A percentile compares a stretch with the other conserved stretches of the same genome.
These are phyloP conservation scores for Burhinus oedicnemus DNA, from an alignment of 2,113 vertebrate genomes.

Conservation along the genomic window DNA sequence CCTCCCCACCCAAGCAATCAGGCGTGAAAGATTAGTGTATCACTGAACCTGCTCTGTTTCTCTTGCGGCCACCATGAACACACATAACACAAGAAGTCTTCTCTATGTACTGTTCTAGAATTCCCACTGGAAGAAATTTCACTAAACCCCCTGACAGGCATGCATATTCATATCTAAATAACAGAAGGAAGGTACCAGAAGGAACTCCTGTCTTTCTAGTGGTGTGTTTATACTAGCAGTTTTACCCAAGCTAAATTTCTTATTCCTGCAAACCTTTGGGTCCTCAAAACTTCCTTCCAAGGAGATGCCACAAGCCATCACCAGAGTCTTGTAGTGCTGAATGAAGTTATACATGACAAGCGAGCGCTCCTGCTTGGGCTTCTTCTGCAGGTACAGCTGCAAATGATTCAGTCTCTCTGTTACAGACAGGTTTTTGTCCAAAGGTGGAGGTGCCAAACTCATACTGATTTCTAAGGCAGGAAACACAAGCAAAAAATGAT, in stretches of 20 bases:
- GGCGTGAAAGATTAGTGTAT: neutral
- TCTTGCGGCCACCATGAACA: neutral
- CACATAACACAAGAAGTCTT: neutral
- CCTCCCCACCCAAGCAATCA: neutral
- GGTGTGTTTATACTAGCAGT: neutral
- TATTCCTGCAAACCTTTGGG: constrained; percentile 84
- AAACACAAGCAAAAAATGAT: neutral
- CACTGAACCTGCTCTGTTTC: neutral
- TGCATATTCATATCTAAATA: neutral
- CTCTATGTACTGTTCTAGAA: neutral
- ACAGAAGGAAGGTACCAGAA: neutral
- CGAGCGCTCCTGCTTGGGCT: constrained; percentile 37
- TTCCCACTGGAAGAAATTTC: neutral
- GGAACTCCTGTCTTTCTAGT: neutral
- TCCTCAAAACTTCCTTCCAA: constrained; percentile 89
- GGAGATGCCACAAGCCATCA: constrained; percentile 87
- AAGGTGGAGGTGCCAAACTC: constrained; percentile 89
- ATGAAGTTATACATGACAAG: constrained; percentile 87
- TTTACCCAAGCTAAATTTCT: neutral
- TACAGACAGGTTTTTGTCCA: constrained; percentile 85
- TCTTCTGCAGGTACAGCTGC: constrained; percentile 76
- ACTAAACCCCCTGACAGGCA: neutral
- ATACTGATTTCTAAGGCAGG: constrained; percentile 81
- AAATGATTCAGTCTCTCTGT: constrained; percentile 82
- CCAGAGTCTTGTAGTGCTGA: constrained; percentile 87